These are phyloP conservation scores for Achroia grisella DNA, from an alignment of 1,140 invertebrate genomes.

Conservation along the genomic window DNA sequence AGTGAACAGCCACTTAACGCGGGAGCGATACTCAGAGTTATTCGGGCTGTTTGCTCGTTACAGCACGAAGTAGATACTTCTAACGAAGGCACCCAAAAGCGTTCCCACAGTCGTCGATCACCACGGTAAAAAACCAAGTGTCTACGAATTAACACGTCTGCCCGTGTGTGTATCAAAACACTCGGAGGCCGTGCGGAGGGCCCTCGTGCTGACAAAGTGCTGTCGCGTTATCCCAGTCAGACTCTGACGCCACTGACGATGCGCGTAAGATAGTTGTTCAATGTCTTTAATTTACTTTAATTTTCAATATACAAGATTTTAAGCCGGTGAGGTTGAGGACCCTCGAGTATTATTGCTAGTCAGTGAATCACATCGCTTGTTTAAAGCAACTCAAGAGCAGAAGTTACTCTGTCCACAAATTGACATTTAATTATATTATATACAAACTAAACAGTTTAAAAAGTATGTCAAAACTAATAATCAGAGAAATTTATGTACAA, in stretches of 20 bases:
- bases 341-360: constrained; percentile 30
- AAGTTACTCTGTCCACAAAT: constrained; percentile 5
- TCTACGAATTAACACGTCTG: constrained; percentile 72
- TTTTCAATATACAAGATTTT: constrained; percentile 41
- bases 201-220: constrained; percentile 61
- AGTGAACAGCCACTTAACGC: constrained; percentile 53
- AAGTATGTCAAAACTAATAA: too few relatives aligned
- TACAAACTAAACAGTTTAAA: too few relatives aligned
- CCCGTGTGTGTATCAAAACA: constrained; percentile 67
- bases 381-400: constrained; percentile 12
- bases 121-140: constrained; percentile 61
- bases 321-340: constrained; percentile 25
- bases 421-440: constrained; percentile 2
- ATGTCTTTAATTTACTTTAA: constrained; percentile 67
- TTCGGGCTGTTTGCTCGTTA: constrained; percentile 62
- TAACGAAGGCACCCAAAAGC: constrained; percentile 62
- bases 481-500: background rate
- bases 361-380: constrained; percentile 28
- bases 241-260: constrained; percentile 31
- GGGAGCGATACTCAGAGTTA: constrained; percentile 55
- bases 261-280: constrained; percentile 55
- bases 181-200: constrained; percentile 50
- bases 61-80: constrained; percentile 53
- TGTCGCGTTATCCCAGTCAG: constrained; percentile 30
- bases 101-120: constrained; percentile 71